Evolutionary conservation across 2,888 invertebrate species (phyloP), one percentile per base, ranked within the genome.

Genomic region (Trachelus tabidus): DNA sequence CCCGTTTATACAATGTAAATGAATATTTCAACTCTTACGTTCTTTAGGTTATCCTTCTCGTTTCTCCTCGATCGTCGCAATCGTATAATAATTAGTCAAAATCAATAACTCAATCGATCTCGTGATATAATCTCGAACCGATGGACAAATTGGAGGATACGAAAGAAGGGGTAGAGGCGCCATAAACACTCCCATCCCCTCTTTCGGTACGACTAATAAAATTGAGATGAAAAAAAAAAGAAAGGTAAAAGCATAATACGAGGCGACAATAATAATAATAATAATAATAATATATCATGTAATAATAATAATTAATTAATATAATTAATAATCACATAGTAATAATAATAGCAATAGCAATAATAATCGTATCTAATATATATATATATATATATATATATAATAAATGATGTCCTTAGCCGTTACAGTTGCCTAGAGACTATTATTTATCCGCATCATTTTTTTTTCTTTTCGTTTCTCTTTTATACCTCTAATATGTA

Each of bases 401-500:
- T 80, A 82, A 78, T 82, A 81, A 88, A 84, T 87, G 85, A 89
- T 89, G 87, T 88, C 83, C 84, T 89, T 87, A 89, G 86, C 87
- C 87, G 81, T 87, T 87, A 88, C 83, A 86, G 82, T 85, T 88
- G 86, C 87, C 89, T 90, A 90, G 85, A 87, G 88, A 89, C 90
- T 90, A 90, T 88, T 23, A 11, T 56, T 56, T 56, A 56, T 56
- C 56, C 56, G 56, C 85, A 86, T 89, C 88, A 87, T 87, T 87
- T 87, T 81, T 80, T 81, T 82, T 81, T 81, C 81, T 79, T 77
- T 76, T 75, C 73, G 83, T 69, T 77, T 74, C 77, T 77, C 75
- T 33, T 84, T 88, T 89, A 89, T 86, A 85, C 31, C 81, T 87
- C 89, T 86, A 90, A 89, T 90, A 88, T 89, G 87, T 90, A 90